Percentiles rank a stretch among this genome's conserved stretches.
phyloP scores from a whole-genome alignment of 1,140 invertebrate genomes.

The Drosophila tsacasi region DNA sequence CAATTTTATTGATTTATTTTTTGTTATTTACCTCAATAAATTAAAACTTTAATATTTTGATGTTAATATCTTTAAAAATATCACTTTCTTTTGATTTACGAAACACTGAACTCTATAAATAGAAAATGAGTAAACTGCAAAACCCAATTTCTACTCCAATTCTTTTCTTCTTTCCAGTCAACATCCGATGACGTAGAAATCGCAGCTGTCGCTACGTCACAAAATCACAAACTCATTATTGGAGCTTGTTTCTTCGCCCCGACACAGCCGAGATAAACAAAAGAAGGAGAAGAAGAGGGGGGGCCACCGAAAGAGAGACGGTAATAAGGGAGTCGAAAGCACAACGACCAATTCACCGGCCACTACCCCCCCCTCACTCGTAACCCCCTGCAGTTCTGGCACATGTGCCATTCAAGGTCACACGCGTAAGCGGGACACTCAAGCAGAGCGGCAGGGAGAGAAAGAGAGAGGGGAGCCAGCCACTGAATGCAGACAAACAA shows the following conservation, averaged over 20 bases:
- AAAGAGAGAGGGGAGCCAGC: conserved; percentile 4
- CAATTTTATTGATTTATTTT: not conserved
- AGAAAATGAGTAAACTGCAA: conserved; percentile 2
- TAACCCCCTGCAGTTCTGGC: conserved; percentile 63
- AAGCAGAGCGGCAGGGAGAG: conserved; percentile 5
- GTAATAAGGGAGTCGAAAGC: conserved; percentile 9
- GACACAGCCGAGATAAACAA: conserved; percentile 3
- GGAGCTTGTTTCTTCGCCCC: conserved; percentile 17
- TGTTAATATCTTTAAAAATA: too few species aligned
- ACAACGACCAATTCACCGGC: conserved; percentile 17
- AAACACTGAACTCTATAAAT: not conserved
- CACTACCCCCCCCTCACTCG: not conserved
- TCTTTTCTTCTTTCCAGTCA: not conserved
- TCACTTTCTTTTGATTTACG: not conserved
- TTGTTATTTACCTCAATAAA: too few species aligned
- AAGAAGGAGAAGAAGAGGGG: not conserved
- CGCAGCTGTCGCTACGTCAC: conserved; percentile 23
- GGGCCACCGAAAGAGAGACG: not conserved
- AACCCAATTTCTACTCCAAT: not conserved
- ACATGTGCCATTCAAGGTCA: conserved; percentile 71
- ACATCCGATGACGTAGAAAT: conserved; percentile 12
- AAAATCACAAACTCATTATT: conserved; percentile 29
- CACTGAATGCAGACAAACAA: conserved; percentile 50
- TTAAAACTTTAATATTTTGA: too few species aligned
- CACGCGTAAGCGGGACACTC: conserved; percentile 46